These are phyloP conservation scores for Dicrurus megarhynchus DNA, from an alignment of 2,113 vertebrate genomes.

Conservation along the genomic window DNA sequence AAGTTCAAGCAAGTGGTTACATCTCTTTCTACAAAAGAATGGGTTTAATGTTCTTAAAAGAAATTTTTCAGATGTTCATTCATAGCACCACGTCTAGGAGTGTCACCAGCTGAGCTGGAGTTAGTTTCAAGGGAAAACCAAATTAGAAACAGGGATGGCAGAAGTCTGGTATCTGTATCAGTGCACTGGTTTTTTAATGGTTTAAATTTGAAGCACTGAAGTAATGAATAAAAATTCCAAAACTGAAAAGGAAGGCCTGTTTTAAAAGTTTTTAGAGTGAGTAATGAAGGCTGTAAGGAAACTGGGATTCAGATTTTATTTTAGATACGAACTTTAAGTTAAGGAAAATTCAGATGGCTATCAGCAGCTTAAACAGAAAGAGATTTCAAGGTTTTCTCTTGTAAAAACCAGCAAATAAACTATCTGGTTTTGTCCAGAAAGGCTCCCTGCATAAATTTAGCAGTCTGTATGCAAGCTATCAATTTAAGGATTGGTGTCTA, in stretches of 20 bases:
- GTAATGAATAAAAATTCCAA: not conserved
- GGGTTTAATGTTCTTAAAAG: not conserved
- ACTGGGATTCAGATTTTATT: not conserved
- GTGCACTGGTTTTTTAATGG: not conserved
- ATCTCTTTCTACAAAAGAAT: not conserved
- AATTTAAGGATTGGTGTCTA: slow-evolving; percentile 50
- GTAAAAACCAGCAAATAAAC: not conserved
- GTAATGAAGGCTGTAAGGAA: not conserved
- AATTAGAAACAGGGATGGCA: not conserved
- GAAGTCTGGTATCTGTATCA: not conserved
- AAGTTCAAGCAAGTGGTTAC: not conserved
- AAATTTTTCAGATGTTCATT: not conserved
- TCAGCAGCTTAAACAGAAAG: not conserved
- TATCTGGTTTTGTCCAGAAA: not conserved
- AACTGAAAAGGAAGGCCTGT: not conserved
- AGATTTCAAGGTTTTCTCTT: not conserved
- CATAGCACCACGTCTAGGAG: fast-evolving
- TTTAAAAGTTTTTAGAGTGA: not conserved
- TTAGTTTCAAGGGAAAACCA: not conserved
- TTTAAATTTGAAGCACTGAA: not conserved
- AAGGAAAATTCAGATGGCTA: not conserved
- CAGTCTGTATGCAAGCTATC: slow-evolving; percentile 24
- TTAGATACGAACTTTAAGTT: not conserved
- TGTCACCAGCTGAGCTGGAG: not conserved
- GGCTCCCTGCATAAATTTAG: slow-evolving; percentile 9